Evolutionary conservation across 1,140 invertebrate genomes (phyloP).

Genomic region (Caenorhabditis remanei): DNA sequence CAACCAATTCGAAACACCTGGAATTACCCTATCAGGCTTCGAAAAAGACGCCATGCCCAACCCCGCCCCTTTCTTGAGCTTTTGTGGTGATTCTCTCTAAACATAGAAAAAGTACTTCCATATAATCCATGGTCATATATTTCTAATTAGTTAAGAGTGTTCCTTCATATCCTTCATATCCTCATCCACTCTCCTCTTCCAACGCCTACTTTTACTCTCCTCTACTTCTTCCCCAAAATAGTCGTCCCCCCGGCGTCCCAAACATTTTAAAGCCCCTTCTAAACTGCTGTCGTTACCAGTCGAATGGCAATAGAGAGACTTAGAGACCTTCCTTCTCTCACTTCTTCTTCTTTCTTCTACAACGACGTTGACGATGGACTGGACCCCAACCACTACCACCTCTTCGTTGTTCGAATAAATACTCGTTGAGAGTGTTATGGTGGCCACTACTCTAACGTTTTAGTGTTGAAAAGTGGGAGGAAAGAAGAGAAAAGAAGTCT

Average conservation of each 20-base stretch:
- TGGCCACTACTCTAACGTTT: slow-evolving; percentile 33
- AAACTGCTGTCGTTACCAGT: slow-evolving; percentile 50
- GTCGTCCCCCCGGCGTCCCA: slow-evolving; percentile 11
- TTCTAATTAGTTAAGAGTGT: too few species aligned
- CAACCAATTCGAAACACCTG: too few species aligned
- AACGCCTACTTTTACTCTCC: not conserved
- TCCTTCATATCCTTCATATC: not conserved
- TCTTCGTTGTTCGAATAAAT: slow-evolving; percentile 50
- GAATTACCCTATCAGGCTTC: too few species aligned
- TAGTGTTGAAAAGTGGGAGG: not conserved
- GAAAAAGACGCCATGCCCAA: too few species aligned
- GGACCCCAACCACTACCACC: not conserved
- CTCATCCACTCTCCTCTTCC: not conserved
- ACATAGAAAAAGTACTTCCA: too few species aligned
- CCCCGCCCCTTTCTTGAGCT: too few species aligned
- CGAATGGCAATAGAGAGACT: slow-evolving; percentile 45
- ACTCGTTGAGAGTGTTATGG: slow-evolving; percentile 46
- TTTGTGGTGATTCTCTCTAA: too few species aligned
- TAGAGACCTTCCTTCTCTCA: slow-evolving; percentile 17
- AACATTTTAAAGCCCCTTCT: slow-evolving; percentile 44
- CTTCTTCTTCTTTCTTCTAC: slow-evolving; percentile 32
- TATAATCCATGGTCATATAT: too few species aligned
- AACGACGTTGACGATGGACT: slow-evolving; percentile 7
- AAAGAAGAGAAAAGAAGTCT: not conserved
- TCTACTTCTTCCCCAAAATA: not conserved